phyloP scores from a whole-genome alignment of 2,113 vertebrate genomes.

The Telmatochromis bifrenatus region DNA sequence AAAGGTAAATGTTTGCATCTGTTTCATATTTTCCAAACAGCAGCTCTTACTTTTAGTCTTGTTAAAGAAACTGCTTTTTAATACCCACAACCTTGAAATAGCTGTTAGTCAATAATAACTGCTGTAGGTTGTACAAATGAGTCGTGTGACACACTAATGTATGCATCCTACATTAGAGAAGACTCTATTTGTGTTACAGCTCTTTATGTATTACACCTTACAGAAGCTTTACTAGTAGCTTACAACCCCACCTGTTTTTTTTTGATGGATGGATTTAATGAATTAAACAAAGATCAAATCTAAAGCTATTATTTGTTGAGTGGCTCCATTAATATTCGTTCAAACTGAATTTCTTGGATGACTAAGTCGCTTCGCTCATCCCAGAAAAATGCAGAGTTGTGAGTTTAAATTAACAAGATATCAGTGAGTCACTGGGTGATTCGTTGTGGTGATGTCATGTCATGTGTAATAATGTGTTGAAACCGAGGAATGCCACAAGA shows the following conservation, averaged over 20 bases:
- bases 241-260: background rate
- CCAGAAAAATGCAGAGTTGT: background rate
- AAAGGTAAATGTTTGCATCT: background rate
- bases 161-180: background rate
- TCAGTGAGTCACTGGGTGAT: background rate
- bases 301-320: background rate
- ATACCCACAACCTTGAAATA: background rate
- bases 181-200: background rate
- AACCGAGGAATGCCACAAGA: background rate
- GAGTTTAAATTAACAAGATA: background rate
- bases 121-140: background rate
- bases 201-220: background rate
- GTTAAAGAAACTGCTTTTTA: background rate
- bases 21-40: background rate
- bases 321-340: background rate
- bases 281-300: background rate
- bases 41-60: background rate
- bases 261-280: background rate
- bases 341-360: background rate
- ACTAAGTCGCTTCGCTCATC: background rate
- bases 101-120: background rate
- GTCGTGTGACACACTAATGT: background rate
- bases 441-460: background rate
- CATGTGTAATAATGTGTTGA: background rate
- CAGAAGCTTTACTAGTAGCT: background rate